These are phyloP conservation scores for Hormaphis cornu DNA, from an alignment of 1,140 invertebrate genomes.

Conservation along the genomic window DNA sequence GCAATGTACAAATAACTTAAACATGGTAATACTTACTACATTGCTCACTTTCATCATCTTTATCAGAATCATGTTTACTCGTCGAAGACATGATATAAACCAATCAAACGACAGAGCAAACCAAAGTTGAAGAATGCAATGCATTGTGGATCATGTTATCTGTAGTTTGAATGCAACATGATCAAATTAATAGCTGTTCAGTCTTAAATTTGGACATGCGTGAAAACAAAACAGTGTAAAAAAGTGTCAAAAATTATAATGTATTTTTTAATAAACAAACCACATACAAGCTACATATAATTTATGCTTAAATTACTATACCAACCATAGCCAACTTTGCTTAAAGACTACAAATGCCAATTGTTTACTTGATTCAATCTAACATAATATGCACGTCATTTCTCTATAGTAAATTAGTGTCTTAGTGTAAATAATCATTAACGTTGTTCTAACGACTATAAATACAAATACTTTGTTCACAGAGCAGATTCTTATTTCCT, in stretches of 20 bases:
- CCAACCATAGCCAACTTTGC: not conserved
- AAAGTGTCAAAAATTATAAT: too few species aligned
- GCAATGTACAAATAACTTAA: not conserved
- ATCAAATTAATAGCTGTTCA: constrained; percentile 1
- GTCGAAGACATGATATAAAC: constrained; percentile 24
- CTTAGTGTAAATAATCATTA: not conserved
- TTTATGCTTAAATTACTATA: not conserved
- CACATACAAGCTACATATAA: too few species aligned
- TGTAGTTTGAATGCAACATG: not conserved
- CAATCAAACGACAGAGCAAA: constrained; percentile 13
- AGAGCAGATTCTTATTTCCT: not conserved
- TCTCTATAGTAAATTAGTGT: not conserved
- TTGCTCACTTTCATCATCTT: constrained; percentile 20
- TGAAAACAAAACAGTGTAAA: too few species aligned
- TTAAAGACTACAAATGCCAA: not conserved
- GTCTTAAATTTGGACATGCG: not conserved
- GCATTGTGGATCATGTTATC: constrained; percentile 27
- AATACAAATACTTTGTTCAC: not conserved
- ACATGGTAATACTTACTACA: constrained; percentile 20
- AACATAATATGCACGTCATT: not conserved
- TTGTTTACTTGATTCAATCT: not conserved
- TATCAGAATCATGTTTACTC: constrained; percentile 23
- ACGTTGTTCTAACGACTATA: not conserved
- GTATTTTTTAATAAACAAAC: too few species aligned
- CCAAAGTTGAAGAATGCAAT: constrained; percentile 10